These are phyloP conservation scores for Triplophysa bombifrons DNA, from an alignment of 2,797 vertebrate genomes.

Conservation along the genomic window DNA sequence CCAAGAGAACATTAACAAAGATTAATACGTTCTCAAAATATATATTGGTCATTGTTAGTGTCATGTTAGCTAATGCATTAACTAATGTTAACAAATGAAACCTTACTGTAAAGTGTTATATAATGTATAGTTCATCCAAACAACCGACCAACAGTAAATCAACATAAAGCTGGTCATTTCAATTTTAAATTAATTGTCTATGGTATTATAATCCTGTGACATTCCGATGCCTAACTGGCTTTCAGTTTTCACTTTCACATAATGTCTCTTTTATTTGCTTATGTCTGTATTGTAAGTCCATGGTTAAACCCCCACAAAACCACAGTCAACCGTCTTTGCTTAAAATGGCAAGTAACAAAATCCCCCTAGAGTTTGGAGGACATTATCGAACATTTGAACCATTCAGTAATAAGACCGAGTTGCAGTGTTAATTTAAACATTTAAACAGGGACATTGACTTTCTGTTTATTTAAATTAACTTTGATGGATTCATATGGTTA, in stretches of 20 bases:
- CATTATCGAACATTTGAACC: slow-evolving; percentile 23
- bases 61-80: too few relatives aligned
- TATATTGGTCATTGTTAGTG: too few relatives aligned
- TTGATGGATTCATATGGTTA: too few relatives aligned
- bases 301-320: slow-evolving; percentile 18
- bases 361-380: slow-evolving; percentile 27
- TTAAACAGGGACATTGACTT: neutral
- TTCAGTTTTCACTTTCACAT: slow-evolving; percentile 33
- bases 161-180: neutral
- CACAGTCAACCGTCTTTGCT: slow-evolving; percentile 3
- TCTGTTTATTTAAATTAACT: neutral
- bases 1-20: too few relatives aligned
- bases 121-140: neutral
- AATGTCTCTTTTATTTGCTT: slow-evolving; percentile 13
- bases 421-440: neutral
- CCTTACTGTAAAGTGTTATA: too few relatives aligned
- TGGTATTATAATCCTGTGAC: too few relatives aligned
- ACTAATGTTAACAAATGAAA: too few relatives aligned
- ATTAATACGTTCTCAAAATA: too few relatives aligned
- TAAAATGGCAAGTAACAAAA: slow-evolving; percentile 15
- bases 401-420: neutral
- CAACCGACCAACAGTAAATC: neutral
- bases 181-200: neutral
- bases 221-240: neutral
- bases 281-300: neutral